Evolutionary conservation across 1,140 invertebrate genomes (phyloP).

Genomic region (Nylanderia fulva): DNA sequence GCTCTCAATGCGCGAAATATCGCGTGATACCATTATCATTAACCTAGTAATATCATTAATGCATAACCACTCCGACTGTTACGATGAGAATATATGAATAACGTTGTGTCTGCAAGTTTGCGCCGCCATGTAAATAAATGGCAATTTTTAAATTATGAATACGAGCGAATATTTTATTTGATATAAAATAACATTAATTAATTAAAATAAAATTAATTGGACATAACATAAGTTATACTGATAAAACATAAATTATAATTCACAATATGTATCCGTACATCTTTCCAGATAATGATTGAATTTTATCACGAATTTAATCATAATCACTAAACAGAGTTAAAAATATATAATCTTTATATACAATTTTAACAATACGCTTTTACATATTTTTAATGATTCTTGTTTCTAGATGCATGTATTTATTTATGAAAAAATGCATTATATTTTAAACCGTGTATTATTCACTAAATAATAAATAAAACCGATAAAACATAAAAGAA

Average conservation of each 20-base stretch:
- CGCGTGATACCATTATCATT: constrained; percentile 19
- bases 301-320: neutral
- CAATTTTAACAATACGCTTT: no score
- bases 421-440: neutral
- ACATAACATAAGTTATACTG: neutral
- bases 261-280: neutral
- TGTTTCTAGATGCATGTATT: neutral
- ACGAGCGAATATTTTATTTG: neutral
- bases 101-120: neutral
- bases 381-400: neutral
- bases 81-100: neutral
- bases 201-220: no score
- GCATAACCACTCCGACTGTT: neutral
- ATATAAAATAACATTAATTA: no score
- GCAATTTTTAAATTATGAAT: neutral
- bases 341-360: no score
- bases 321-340: neutral
- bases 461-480: neutral
- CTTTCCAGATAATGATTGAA: neutral
- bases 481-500: neutral
- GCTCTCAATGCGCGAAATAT: constrained; percentile 24
- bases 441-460: neutral
- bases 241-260: neutral
- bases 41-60: constrained; percentile 18
- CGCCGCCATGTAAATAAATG: neutral